phyloP scores from a whole-genome alignment of 2,113 vertebrate genomes.

The Dolichotis patagonum region DNA sequence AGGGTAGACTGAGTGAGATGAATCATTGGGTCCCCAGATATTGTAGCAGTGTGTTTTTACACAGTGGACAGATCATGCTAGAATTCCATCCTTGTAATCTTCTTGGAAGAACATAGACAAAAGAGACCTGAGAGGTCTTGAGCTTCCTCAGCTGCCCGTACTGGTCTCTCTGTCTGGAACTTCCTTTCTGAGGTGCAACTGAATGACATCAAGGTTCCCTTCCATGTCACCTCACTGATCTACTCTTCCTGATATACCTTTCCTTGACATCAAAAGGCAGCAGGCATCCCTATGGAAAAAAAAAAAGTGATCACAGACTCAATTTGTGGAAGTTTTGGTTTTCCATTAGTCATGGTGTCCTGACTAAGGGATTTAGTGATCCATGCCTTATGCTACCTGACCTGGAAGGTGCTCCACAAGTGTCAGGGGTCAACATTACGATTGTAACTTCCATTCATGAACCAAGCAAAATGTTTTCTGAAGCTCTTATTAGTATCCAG shows the following conservation, averaged over 20 bases:
- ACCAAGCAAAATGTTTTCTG: background rate
- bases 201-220: fast-evolving
- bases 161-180: background rate
- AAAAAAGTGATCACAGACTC: background rate
- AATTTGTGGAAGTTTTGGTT: background rate
- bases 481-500: background rate
- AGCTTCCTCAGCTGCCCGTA: background rate
- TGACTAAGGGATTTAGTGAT: background rate
- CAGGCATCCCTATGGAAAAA: background rate
- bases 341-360: background rate
- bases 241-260: fast-evolving
- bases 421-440: background rate
- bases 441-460: background rate
- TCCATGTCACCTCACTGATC: fast-evolving
- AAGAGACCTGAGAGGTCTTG: background rate
- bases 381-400: background rate
- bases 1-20: fast-evolving
- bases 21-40: fast-evolving
- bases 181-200: background rate
- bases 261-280: background rate
- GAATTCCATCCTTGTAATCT: background rate
- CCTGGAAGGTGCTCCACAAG: fast-evolving
- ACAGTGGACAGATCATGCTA: fast-evolving
- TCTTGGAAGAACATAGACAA: background rate
- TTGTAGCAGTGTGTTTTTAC: background rate